These are phyloP conservation scores for Antedon mediterranea DNA, from an alignment of 53 echinoderm and acorn worm genomes.

Conservation along the genomic window DNA sequence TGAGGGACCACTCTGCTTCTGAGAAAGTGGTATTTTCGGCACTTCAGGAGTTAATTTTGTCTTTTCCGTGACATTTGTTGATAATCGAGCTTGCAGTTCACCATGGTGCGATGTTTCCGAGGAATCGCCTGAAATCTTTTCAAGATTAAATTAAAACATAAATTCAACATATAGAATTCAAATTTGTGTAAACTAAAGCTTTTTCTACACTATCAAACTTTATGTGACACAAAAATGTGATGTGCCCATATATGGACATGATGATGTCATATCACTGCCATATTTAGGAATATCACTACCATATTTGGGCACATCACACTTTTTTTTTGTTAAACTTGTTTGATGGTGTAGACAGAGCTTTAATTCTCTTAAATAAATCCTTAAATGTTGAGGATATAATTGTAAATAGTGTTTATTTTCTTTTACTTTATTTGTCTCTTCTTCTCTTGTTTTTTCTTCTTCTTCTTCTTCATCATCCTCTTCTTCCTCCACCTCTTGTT, in stretches of 20 bases:
- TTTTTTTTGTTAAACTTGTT: no score
- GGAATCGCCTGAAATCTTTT: neutral
- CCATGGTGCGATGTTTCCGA: neutral
- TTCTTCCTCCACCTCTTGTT: slow-evolving; percentile 13
- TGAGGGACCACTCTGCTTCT: neutral
- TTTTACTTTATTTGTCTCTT: neutral
- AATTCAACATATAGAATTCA: neutral
- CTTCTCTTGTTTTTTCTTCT: neutral
- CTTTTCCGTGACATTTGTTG: neutral
- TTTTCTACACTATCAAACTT: no score
- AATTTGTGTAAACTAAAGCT: no score
- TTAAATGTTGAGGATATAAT: no score
- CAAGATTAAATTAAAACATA: neutral
- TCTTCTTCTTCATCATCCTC: slow-evolving; percentile 13
- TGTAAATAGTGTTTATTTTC: neutral
- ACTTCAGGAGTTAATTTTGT: neutral
- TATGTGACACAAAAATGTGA: no score
- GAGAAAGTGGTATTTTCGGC: neutral
- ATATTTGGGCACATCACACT: no score
- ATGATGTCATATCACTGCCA: no score
- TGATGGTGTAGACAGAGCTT: no score
- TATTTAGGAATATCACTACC: no score
- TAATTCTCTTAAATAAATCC: no score
- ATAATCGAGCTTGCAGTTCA: neutral
- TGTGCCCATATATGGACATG: no score